A percentile compares a stretch with the other conserved stretches of the same genome.
Evolutionary conservation across 2,797 vertebrate genomes (phyloP).

Genomic region (Lithobates sylvaticus): DNA sequence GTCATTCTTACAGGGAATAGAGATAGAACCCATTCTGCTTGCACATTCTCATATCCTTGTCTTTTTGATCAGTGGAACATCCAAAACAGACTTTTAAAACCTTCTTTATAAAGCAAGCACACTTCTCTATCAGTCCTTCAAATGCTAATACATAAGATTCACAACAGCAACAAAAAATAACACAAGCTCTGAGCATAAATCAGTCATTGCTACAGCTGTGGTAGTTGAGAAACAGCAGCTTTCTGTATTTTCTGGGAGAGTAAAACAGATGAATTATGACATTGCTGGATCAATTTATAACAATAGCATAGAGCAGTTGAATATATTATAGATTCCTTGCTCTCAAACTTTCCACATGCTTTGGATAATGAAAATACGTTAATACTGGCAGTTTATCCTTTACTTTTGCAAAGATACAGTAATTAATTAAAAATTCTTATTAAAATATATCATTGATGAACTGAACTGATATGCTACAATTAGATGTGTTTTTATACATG

Average conservation of each 20-base stretch:
- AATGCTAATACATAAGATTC: constrained; percentile 61
- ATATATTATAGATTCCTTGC: neutral
- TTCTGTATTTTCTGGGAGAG: constrained; percentile 38
- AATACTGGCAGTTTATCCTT: neutral
- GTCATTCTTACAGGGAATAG: constrained; percentile 28
- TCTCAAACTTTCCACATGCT: constrained; percentile 19
- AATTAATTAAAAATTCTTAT: too few species aligned
- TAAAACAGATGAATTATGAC: constrained; percentile 38
- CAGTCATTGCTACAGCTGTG: constrained; percentile 31
- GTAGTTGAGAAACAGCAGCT: neutral
- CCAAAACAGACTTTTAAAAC: constrained; percentile 50
- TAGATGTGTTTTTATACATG: too few species aligned
- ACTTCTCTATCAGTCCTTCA: constrained; percentile 58
- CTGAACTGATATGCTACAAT: too few species aligned
- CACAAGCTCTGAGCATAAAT: constrained; percentile 31
- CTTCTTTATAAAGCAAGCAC: constrained; percentile 62
- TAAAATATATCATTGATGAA: too few species aligned
- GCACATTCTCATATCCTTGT: constrained; percentile 7
- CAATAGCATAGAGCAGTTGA: constrained; percentile 24
- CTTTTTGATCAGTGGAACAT: constrained; percentile 58
- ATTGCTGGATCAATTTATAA: constrained; percentile 26
- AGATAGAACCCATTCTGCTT: neutral
- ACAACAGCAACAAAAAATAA: constrained; percentile 45
- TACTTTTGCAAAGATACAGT: neutral
- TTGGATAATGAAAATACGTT: neutral